Conservation (phyloP, 2,113 vertebrate species). For the Psilopogon haemacephalus region DNA sequence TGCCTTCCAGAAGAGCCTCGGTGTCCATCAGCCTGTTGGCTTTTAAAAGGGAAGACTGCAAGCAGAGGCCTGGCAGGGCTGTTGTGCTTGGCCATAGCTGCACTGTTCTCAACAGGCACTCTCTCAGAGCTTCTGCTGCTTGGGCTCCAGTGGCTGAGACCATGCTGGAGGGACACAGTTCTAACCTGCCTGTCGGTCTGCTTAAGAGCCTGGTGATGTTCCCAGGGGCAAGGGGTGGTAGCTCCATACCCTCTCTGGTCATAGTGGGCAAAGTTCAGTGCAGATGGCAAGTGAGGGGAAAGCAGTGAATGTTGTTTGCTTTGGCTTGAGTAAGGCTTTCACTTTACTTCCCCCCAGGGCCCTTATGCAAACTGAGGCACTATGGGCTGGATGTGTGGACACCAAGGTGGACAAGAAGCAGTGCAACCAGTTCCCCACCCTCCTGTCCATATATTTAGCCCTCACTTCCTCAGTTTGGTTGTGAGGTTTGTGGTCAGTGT, state of each 20-base stretch:
- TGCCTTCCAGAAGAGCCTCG: neutral
- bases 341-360: no score
- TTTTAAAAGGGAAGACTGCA: neutral
- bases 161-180: neutral
- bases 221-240: neutral
- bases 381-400: neutral
- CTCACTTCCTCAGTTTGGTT: neutral
- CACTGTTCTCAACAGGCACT: neutral
- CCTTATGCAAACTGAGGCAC: neutral
- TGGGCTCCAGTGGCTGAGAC: neutral
- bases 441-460: neutral
- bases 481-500: neutral
- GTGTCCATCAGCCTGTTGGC: neutral
- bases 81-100: neutral
- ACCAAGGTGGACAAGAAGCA: neutral
- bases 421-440: neutral
- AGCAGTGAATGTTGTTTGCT: neutral
- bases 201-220: neutral
- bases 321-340: neutral
- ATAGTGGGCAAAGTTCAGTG: rapidly evolving
- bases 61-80: neutral
- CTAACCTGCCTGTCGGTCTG: neutral
- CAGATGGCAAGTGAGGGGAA: neutral
- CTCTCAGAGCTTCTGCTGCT: neutral
- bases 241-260: neutral